Base-by-base conservation (phyloP, 2,797 vertebrate genomes). In the Tangara arthus region DNA sequence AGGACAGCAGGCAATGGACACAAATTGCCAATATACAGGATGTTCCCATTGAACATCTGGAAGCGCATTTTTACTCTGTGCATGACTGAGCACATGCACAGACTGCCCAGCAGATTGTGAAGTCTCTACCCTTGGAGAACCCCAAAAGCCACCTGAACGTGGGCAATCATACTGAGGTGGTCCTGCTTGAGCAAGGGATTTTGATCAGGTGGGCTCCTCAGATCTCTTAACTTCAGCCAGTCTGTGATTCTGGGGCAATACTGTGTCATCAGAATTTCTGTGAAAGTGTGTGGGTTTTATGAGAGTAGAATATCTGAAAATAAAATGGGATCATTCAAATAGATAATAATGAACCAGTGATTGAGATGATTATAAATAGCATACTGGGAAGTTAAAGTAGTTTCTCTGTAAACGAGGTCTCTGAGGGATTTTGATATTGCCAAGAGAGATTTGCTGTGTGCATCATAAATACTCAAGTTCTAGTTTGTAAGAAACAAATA, bases 341-440 rank as follows among this genome's bases (percentile, higher is more conserved):
- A 82, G 18, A 50, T 77, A 69, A 21, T 69, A 91, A 90, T 79
- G 57, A 90, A 63, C 22, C 49, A 56, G 61, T 60, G 61, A 83
- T 22, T 60, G 55, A 84, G 65, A 39, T 53, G 16, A 53, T 84
- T 92, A 87, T 64, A 89, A 93, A 86, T 39, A 86, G 20, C 15
- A 44, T 49, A 73, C 15, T 30, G 20, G 53, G 57, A 41, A 79
- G 12, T 34, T 44, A 73, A 30, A 73, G 18, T 8, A 53, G 4
- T 8, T 73, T 89, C 82, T 50, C 34, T 1, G 1, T 91, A 57
- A 89, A 90, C 49, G 28, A 95, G 47, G 49, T 66, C 57, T 91
- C 80, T 69, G 22, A 64, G 69, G 76, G 94, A n/a, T 71, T 88
- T 71, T 53, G 9, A 70, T 78, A n/a, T 56, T 81, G 41, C 42